Percentiles rank a stretch among this genome's conserved stretches.
These are phyloP conservation scores for Trissolcus basalis DNA, from an alignment of 1,140 invertebrate species.

Conservation along the genomic window DNA sequence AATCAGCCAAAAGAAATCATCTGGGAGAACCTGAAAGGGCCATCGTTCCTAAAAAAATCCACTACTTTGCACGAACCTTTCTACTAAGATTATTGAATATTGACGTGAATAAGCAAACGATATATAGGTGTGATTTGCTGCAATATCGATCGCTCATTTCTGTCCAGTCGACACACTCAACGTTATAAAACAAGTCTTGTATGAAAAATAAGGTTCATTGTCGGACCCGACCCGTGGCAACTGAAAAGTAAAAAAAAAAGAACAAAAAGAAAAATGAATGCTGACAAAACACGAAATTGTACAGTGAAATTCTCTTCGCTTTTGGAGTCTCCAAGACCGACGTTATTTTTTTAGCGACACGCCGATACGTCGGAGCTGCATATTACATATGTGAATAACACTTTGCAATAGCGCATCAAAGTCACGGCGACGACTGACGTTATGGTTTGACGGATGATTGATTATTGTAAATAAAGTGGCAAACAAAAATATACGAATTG, in stretches of 20 bases:
- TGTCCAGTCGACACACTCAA: slow-evolving; percentile 3
- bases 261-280: background rate
- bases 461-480: slow-evolving; percentile 61
- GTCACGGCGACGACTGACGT: slow-evolving; percentile 46
- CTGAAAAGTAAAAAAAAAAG: background rate
- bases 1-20: background rate
- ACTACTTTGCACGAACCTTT: slow-evolving; percentile 18
- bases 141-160: slow-evolving; percentile 8
- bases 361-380: slow-evolving; percentile 28
- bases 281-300: slow-evolving; percentile 22
- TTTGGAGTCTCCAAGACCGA: slow-evolving; percentile 29
- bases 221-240: no score
- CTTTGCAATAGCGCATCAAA: slow-evolving; percentile 35
- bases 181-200: slow-evolving; percentile 12
- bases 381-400: slow-evolving; percentile 50
- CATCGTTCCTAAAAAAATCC: slow-evolving; percentile 24
- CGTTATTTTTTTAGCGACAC: slow-evolving; percentile 51
- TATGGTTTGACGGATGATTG: slow-evolving; percentile 61
- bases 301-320: slow-evolving; percentile 33
- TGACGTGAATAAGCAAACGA: background rate
- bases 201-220: background rate
- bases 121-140: slow-evolving; percentile 1
- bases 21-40: background rate
- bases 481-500: slow-evolving; percentile 69
- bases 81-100: slow-evolving; percentile 15